Evolutionary conservation across 2,888 invertebrate species (phyloP).

Genomic region (Xanthia togata): DNA sequence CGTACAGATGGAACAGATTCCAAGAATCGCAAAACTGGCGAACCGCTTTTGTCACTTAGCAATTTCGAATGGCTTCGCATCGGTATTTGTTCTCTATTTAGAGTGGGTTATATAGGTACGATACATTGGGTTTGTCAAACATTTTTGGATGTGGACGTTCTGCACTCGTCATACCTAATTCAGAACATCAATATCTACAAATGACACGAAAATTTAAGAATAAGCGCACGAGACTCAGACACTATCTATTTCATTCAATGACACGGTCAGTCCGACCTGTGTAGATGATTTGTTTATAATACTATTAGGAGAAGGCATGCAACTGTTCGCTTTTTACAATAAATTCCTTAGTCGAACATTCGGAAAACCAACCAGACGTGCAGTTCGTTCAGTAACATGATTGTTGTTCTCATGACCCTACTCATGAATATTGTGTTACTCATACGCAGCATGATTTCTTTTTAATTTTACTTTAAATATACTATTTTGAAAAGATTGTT

Average conservation of each 20-base stretch:
- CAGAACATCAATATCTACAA: slow-evolving; percentile 37
- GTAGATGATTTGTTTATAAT: slow-evolving; percentile 27
- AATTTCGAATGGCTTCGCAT: slow-evolving; percentile 8
- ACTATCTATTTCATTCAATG: slow-evolving; percentile 53
- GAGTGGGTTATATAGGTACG: too few species aligned
- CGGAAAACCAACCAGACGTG: not conserved
- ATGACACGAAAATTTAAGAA: slow-evolving; percentile 31
- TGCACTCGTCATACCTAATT: slow-evolving; percentile 1
- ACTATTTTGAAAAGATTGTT: too few species aligned
- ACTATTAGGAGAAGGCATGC: not conserved
- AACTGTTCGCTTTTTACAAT: slow-evolving; percentile 8
- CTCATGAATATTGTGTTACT: not conserved
- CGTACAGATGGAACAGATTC: slow-evolving; percentile 30
- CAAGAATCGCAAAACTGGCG: slow-evolving; percentile 18
- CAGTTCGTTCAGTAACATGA: not conserved
- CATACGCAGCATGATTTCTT: not conserved
- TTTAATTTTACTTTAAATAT: not conserved
- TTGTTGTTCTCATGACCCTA: not conserved
- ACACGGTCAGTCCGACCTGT: slow-evolving; percentile 38
- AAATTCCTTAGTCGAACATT: not conserved
- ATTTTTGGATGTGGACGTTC: not conserved
- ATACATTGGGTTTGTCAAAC: not conserved
- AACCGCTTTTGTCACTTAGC: slow-evolving; percentile 23
- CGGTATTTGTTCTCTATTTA: slow-evolving; percentile 17
- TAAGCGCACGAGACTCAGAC: slow-evolving; percentile 13